phyloP scores from a whole-genome alignment of 2,797 vertebrate genomes.

The Ibycter americanus region DNA sequence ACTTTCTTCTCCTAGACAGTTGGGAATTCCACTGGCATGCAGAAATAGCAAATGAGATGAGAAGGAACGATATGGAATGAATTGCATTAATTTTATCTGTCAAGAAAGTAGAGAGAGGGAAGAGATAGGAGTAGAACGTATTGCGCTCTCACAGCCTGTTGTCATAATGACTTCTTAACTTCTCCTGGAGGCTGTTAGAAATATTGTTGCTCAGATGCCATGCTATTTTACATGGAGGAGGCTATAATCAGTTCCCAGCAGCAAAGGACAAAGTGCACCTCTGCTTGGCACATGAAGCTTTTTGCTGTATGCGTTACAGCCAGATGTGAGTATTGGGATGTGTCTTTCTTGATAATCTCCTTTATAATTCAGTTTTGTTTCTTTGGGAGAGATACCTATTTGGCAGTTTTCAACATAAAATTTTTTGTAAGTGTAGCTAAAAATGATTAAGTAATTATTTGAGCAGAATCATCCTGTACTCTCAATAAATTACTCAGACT shows the following conservation, averaged over 20 bases:
- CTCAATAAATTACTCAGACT: not conserved
- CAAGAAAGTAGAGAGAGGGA: not conserved
- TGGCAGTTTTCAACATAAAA: not conserved
- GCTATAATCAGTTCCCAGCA: not conserved
- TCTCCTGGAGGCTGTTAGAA: not conserved
- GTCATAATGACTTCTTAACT: not conserved
- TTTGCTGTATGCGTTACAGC: not conserved
- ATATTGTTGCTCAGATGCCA: not conserved
- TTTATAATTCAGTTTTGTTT: not conserved
- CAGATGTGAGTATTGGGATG: not conserved
- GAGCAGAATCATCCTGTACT: not conserved
- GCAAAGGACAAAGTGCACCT: not conserved
- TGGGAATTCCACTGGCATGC: not conserved
- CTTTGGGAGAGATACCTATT: not conserved
- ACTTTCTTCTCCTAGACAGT: not conserved
- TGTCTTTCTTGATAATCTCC: not conserved
- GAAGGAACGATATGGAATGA: not conserved
- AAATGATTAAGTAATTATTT: slow-evolving; percentile 8
- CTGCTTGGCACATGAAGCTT: not conserved
- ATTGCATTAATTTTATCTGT: not conserved
- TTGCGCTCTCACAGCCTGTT: not conserved
- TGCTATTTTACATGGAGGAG: not conserved
- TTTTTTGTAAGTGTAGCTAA: not conserved
- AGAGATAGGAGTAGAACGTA: not conserved
- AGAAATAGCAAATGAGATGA: not conserved